Evolutionary conservation across 2,113 vertebrate genomes (phyloP).

Genomic region (Ginglymostoma cirratum): DNA sequence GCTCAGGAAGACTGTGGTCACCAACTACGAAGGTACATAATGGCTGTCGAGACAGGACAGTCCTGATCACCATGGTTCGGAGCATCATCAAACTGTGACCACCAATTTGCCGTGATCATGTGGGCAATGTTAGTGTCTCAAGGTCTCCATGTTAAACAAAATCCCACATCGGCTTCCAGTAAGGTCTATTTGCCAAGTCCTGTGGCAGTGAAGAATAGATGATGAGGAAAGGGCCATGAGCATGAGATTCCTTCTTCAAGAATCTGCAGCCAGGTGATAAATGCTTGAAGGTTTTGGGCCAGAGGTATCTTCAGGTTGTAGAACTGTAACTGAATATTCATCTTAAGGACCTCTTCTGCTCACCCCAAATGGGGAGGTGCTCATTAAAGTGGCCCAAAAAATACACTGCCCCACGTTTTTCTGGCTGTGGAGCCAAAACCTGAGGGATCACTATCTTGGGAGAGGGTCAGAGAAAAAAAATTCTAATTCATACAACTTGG

Average conservation of each 20-base stretch:
- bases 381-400: too few relatives aligned
- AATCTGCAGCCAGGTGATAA: background rate
- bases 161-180: background rate
- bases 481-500: too few relatives aligned
- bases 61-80: background rate
- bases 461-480: too few relatives aligned
- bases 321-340: too few relatives aligned
- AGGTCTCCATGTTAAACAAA: background rate
- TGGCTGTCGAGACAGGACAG: background rate
- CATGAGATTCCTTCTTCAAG: background rate
- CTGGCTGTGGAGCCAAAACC: too few relatives aligned
- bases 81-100: background rate
- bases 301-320: too few relatives aligned
- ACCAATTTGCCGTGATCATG: background rate
- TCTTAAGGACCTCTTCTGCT: too few relatives aligned
- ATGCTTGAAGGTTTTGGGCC: background rate
- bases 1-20: background rate
- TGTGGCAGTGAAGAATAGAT: background rate
- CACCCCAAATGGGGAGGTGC: too few relatives aligned
- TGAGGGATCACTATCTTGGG: too few relatives aligned
- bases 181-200: background rate
- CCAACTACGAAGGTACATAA: background rate
- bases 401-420: too few relatives aligned
- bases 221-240: background rate
- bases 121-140: too few relatives aligned